Evolutionary conservation across 2,888 invertebrate genomes (phyloP).

Genomic region (Cyrtodaria siliqua): DNA sequence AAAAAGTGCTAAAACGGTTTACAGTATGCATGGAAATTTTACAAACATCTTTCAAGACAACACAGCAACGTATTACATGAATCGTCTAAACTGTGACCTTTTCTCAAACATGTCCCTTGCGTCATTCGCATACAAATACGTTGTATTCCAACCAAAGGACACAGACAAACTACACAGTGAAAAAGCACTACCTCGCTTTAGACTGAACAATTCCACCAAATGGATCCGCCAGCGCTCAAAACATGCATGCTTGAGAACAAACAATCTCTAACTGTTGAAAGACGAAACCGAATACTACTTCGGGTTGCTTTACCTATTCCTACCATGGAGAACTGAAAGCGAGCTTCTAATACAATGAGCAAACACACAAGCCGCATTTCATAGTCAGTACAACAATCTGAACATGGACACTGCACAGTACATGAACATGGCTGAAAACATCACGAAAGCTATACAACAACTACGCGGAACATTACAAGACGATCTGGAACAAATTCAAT

Average conservation of each 20-base stretch:
- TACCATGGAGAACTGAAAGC: background rate
- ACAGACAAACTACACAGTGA: no score
- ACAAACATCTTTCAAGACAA: constrained; percentile 13
- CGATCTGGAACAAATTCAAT: background rate
- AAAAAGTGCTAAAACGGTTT: background rate
- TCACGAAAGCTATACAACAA: constrained; percentile 7
- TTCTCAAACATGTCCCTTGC: no score
- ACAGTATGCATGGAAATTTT: constrained; percentile 1
- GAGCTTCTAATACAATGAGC: background rate
- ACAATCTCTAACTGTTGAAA: no score
- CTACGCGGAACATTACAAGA: background rate
- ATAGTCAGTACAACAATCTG: background rate
- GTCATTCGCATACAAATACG: constrained; percentile 1
- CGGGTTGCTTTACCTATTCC: background rate
- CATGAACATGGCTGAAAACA: background rate
- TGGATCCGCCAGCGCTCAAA: no score
- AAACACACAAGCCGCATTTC: background rate
- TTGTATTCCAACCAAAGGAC: background rate
- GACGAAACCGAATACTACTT: background rate
- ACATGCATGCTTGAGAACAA: no score
- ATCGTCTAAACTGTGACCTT: no score
- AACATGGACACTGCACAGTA: no score
- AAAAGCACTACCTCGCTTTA: no score
- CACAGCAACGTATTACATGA: no score
- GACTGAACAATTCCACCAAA: no score